These are phyloP conservation scores for Epizoanthus stellaris DNA, from an alignment of 92 coral and sea anemone genomes.

Conservation along the genomic window DNA sequence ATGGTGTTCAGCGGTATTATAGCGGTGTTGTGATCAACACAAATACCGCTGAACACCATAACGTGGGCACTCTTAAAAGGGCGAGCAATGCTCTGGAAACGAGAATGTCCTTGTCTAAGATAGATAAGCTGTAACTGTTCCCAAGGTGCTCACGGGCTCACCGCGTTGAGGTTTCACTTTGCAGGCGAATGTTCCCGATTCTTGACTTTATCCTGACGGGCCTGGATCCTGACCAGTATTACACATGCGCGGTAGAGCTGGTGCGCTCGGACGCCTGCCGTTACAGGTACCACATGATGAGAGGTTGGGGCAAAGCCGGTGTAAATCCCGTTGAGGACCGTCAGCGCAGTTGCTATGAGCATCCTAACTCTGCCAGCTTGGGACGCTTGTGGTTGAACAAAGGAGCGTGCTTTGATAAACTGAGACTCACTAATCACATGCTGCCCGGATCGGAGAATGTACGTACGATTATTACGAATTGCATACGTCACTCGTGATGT, in stretches of 20 bases:
- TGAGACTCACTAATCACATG: constrained; percentile 80
- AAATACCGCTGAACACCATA: too few species aligned
- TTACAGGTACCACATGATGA: constrained; percentile 70
- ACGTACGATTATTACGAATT: constrained; percentile 17
- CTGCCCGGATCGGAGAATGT: constrained; percentile 69
- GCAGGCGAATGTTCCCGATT: constrained; percentile 91
- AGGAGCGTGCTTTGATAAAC: constrained; percentile 83
- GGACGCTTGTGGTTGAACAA: constrained; percentile 84
- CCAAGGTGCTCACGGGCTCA: too few species aligned
- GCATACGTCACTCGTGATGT: neutral
- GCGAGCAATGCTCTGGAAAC: too few species aligned
- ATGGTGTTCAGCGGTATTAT: too few species aligned
- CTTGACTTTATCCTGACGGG: constrained; percentile 82
- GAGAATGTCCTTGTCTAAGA: too few species aligned
- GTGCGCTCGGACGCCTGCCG: constrained; percentile 74
- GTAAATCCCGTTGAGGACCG: constrained; percentile 54
- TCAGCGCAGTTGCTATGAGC: constrained; percentile 63
- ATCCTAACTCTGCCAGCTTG: constrained; percentile 83
- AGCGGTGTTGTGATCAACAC: too few species aligned
- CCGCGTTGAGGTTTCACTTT: neutral
- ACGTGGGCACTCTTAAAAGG: too few species aligned
- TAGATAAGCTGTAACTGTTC: too few species aligned
- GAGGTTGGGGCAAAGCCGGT: constrained; percentile 74
- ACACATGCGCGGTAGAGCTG: constrained; percentile 82
- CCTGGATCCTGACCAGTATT: constrained; percentile 75